Percentiles rank a stretch among this genome's conserved stretches.
These are phyloP conservation scores for Vulpes lagopus DNA, from an alignment of 2,113 vertebrate species.

Conservation along the genomic window DNA sequence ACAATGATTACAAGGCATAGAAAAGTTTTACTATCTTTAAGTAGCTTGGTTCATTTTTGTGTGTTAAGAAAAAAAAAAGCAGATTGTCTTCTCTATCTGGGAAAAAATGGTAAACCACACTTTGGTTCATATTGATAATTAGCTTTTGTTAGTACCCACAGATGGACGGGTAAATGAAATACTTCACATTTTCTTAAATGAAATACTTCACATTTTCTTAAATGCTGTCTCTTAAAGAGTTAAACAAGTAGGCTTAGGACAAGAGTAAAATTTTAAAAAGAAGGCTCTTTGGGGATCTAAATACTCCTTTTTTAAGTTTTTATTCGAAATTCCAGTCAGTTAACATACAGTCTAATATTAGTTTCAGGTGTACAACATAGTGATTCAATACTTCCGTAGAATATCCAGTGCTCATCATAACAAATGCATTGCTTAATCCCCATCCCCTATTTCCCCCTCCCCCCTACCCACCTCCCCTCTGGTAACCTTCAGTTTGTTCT, in stretches of 20 bases:
- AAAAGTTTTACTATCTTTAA: neutral
- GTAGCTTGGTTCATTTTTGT: neutral
- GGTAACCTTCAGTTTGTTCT: neutral
- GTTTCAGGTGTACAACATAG: neutral
- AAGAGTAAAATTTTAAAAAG: constrained; percentile 26
- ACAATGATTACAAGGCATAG: neutral
- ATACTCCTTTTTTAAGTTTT: neutral
- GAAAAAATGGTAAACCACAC: neutral
- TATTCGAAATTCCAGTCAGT: neutral
- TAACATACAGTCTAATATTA: neutral
- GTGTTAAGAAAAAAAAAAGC: neutral
- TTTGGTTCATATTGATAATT: neutral
- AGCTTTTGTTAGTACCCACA: neutral
- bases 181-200: constrained; percentile 22
- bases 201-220: constrained; percentile 46
- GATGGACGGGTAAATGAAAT: neutral
- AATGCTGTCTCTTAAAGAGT: neutral
- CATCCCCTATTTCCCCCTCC: neutral
- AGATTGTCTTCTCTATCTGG: neutral
- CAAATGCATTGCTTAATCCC: neutral
- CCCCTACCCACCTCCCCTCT: neutral
- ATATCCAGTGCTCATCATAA: neutral
- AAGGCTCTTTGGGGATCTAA: neutral
- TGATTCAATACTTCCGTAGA: neutral
- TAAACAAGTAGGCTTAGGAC: neutral